Percentiles rank a stretch among this genome's conserved stretches.
Evolutionary conservation across 2,797 vertebrate genomes (phyloP).

Genomic region (Gallinago solitaria): DNA sequence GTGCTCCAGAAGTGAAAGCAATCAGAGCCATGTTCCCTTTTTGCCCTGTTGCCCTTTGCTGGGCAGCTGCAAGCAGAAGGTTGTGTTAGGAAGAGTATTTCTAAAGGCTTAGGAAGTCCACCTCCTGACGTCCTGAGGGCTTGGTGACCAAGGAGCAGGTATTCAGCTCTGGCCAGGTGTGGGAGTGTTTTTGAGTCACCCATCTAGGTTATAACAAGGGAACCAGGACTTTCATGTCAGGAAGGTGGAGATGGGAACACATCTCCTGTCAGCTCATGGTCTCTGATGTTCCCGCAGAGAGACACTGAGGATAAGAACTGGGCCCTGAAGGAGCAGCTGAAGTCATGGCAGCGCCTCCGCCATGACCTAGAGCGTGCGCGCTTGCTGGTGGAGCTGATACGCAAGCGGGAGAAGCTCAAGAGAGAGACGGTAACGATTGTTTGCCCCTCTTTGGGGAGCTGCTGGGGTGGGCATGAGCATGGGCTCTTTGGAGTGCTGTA

Average conservation of each 20-base stretch:
- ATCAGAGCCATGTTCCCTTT: neutral
- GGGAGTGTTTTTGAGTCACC: neutral
- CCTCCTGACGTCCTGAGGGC: neutral
- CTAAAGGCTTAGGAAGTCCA: neutral
- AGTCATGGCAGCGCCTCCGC: conserved; percentile 97
- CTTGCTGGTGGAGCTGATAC: conserved; percentile 97
- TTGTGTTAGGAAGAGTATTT: neutral
- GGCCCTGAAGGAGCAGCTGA: conserved; percentile 96
- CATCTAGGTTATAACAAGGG: neutral
- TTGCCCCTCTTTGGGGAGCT: conserved; percentile 18
- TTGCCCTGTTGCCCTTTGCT: neutral
- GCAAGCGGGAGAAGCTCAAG: conserved; percentile 98
- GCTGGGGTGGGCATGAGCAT: conserved; percentile 19
- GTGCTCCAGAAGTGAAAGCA: neutral
- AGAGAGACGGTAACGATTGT: conserved; percentile 89
- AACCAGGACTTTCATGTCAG: neutral
- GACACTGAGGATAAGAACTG: conserved; percentile 94
- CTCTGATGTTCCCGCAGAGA: conserved; percentile 80
- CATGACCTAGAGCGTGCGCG: conserved; percentile 97
- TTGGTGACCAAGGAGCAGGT: neutral
- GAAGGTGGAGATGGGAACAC: neutral
- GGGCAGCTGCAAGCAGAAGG: neutral
- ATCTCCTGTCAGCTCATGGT: conserved; percentile 27
- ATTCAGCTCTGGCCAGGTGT: neutral
- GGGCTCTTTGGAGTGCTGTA: neutral